Conservation (phyloP, 2,113 vertebrate genomes). For the Pelmatolapia mariae region DNA sequence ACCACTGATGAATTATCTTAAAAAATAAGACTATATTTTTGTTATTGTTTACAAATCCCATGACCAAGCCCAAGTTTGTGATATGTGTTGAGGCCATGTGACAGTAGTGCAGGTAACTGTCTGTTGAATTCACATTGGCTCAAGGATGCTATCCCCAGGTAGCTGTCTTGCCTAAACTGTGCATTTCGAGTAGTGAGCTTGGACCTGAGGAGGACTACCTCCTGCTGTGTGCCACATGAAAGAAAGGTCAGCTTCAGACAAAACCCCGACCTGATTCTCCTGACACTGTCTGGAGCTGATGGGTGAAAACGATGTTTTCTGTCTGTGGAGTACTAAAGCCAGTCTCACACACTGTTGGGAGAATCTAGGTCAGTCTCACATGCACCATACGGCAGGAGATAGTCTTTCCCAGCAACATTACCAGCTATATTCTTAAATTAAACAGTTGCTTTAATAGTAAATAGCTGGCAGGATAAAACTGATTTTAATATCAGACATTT, state of each 20-base stretch:
- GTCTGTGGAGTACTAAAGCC: background rate
- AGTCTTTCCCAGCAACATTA: background rate
- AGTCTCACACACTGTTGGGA: background rate
- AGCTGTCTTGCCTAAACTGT: background rate
- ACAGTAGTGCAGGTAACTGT: background rate
- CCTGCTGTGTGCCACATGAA: background rate
- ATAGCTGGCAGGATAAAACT: background rate
- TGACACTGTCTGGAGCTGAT: background rate
- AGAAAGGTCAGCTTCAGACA: background rate
- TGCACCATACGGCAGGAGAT: background rate
- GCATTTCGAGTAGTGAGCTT: background rate
- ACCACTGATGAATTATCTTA: background rate
- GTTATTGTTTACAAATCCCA: background rate
- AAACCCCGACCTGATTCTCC: background rate
- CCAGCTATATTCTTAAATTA: background rate
- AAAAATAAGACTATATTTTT: background rate
- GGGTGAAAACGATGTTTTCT: background rate
- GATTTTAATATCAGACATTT: background rate
- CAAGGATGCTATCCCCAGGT: background rate
- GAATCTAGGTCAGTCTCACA: background rate
- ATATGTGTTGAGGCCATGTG: background rate
- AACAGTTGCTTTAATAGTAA: background rate
- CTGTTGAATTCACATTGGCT: background rate
- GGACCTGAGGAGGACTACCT: background rate
- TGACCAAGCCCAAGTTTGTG: background rate